Evolutionary conservation across 53 echinoderm and acorn worm genomes (phyloP).

Genomic region (Paracentrotus lividus): DNA sequence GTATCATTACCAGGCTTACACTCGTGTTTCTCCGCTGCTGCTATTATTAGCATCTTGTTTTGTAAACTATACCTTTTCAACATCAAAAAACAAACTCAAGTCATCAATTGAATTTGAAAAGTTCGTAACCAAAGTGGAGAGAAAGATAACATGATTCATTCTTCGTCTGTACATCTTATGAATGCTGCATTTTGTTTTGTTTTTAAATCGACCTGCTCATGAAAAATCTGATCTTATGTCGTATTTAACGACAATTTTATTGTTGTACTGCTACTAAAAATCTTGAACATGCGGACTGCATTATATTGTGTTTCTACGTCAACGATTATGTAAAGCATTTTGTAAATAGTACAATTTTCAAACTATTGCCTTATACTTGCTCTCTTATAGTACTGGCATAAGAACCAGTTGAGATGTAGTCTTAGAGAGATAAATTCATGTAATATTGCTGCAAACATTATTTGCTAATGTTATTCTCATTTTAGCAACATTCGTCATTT

Average conservation of each 20-base stretch:
- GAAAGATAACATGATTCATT: background rate
- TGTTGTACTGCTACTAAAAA: background rate
- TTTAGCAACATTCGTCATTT: background rate
- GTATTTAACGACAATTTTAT: background rate
- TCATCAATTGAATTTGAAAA: background rate
- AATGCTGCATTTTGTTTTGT: constrained; percentile 18
- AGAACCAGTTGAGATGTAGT: background rate
- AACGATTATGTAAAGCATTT: background rate
- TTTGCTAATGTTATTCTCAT: background rate
- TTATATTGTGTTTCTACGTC: background rate
- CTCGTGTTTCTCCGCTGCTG: background rate
- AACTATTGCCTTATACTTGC: constrained; percentile 31
- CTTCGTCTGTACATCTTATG: background rate
- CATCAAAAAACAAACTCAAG: background rate
- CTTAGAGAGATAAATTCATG: background rate
- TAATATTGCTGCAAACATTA: constrained; percentile 37
- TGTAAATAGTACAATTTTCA: constrained; percentile 1
- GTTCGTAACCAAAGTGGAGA: background rate
- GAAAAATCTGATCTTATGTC: background rate
- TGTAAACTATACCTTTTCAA: background rate
- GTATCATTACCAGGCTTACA: background rate
- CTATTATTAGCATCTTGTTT: background rate
- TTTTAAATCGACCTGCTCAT: constrained; percentile 1
- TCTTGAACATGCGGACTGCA: background rate
- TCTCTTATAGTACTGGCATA: background rate